phyloP scores from a whole-genome alignment of 23 tunicate genomes.

The Clavelina lepadiformis region DNA sequence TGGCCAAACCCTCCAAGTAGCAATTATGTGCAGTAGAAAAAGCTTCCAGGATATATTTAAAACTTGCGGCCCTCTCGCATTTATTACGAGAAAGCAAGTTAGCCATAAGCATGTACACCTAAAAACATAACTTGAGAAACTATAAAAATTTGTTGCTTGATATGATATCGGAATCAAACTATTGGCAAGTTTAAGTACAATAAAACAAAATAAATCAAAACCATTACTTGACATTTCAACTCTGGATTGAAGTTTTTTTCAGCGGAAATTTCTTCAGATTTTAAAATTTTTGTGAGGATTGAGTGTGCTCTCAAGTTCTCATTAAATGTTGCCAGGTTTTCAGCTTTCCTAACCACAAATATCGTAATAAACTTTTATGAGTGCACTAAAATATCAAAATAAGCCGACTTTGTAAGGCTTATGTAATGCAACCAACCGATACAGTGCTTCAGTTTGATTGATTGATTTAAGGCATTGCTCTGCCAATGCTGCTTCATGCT shows the following conservation, averaged over 20 bases:
- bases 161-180: too few species aligned
- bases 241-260: conserved; percentile 35
- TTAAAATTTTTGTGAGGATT: conserved; percentile 9
- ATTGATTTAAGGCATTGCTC: conserved; percentile 34
- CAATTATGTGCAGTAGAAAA: conserved; percentile 25
- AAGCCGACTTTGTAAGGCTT: background rate
- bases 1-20: conserved; percentile 27
- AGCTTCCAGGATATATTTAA: conserved; percentile 49
- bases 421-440: too few species aligned
- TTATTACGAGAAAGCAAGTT: conserved; percentile 24
- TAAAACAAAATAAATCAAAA: background rate
- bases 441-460: conserved; percentile 36
- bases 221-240: conserved; percentile 55
- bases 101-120: conserved; percentile 42
- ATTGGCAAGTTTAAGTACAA: background rate
- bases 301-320: conserved; percentile 41
- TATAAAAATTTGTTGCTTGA: background rate
- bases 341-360: conserved; percentile 65
- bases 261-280: background rate
- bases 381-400: background rate
- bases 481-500: conserved; percentile 48
- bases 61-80: conserved; percentile 34
- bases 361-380: too few species aligned
- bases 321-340: conserved; percentile 24
- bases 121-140: background rate